Evolutionary conservation across 2,797 vertebrate species (phyloP).

Genomic region (Sciurus carolinensis): DNA sequence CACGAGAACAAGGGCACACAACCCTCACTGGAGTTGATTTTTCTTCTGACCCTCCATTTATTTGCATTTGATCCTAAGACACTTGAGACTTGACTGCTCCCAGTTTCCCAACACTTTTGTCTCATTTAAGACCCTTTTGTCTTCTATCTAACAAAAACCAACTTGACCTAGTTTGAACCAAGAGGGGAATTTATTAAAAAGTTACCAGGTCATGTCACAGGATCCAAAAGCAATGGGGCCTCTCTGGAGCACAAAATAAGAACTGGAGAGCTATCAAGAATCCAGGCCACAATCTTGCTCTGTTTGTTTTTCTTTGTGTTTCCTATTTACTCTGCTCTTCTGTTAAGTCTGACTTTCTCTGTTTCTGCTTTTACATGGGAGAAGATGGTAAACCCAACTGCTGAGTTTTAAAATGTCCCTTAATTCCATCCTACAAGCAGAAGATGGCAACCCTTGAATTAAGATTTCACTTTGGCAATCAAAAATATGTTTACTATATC

Average conservation of each 20-base stretch:
- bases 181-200: slow-evolving; percentile 60
- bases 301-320: neutral
- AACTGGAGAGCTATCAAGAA: neutral
- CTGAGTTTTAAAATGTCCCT: neutral
- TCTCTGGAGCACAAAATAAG: slow-evolving; percentile 38
- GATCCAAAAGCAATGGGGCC: neutral
- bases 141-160: slow-evolving; percentile 63
- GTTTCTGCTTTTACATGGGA: neutral
- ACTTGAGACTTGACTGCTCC: neutral
- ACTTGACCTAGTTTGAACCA: slow-evolving; percentile 69
- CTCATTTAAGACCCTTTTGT: slow-evolving; percentile 60
- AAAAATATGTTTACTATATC: fast-evolving
- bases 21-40: neutral
- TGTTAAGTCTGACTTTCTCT: neutral
- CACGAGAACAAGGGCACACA: slow-evolving; percentile 19
- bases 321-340: neutral
- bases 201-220: slow-evolving; percentile 39
- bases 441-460: neutral
- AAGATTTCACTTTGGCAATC: neutral
- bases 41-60: neutral
- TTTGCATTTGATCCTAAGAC: neutral
- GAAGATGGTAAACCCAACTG: neutral
- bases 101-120: neutral
- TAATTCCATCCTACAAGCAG: neutral
- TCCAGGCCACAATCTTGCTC: neutral